Evolutionary conservation across 2,797 vertebrate genomes (phyloP), one percentile per base, ranked within the genome.

Genomic region (Chromobotia macracanthus): DNA sequence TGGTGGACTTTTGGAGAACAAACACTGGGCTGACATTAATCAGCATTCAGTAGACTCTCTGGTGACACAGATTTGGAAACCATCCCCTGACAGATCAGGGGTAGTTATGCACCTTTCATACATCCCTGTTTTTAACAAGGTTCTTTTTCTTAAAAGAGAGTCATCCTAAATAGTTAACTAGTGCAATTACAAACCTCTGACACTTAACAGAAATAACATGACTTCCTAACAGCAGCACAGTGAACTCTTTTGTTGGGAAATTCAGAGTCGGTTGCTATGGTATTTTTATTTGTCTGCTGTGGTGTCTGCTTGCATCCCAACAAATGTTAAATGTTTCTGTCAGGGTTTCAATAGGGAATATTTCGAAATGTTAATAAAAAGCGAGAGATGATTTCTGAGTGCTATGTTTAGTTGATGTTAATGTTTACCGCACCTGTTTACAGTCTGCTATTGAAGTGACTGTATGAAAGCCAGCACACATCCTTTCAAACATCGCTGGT

Each of bases 1-100:
- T 55, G 35, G 13, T 44, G 48, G 60, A 38, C 55, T 66, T 67
- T 56, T 61, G 23, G 6, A 69, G 21, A 21, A 50, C 46, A 50
- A 73, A 73, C 28, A 68, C n/a, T 23, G 68, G 55, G 56, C 55
- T 71, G 41, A 63, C 48, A 13, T 63, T 74, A 82, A 74, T 79
- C 72, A 79, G 74, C 44, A 60, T 82, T 77, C 50, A 61, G 21
- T 28, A 25, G 13, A 12, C 8, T 79, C 63, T 68, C 64, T 70
- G 23, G 46, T 38, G 71, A 61, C 44, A 41, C 75, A 74, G 61
- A 31, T 69, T 72, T 82, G 50, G 41, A 61, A 46, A 55, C 63
- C 48, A 69, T 64, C 60, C 69, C 80, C 71, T 53, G 3, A 1
- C 75, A 78, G 80, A 66, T 25, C 38, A 23, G 50, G 72, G 67